These are phyloP conservation scores for Brevimyrus niger DNA, from an alignment of 2,113 vertebrate genomes.

Conservation along the genomic window DNA sequence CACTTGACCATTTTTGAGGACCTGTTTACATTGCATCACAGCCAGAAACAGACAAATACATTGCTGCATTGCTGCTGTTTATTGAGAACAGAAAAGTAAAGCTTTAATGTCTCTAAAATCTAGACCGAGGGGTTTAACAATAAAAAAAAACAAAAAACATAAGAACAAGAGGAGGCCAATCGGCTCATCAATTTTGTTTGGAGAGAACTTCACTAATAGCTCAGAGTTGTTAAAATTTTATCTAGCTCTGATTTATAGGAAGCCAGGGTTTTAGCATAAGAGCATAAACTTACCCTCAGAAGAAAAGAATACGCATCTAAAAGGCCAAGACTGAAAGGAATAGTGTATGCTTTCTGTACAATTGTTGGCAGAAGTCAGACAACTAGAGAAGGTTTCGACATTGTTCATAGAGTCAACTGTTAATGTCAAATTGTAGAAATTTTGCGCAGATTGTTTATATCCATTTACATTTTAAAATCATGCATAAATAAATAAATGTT, in stretches of 20 bases:
- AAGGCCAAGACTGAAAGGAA: too few species aligned
- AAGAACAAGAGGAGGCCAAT: too few species aligned
- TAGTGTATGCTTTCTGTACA: too few species aligned
- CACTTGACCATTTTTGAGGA: background rate
- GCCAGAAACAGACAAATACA: background rate
- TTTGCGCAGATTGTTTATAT: background rate
- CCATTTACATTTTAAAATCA: background rate
- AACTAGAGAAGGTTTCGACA: background rate
- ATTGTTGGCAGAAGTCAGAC: too few species aligned
- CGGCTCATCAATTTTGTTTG: too few species aligned
- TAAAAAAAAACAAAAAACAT: background rate
- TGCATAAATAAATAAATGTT: background rate
- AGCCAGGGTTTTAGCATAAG: too few species aligned
- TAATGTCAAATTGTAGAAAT: background rate
- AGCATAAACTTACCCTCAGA: too few species aligned
- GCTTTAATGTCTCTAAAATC: constrained; percentile 65
- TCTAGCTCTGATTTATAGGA: too few species aligned
- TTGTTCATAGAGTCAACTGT: background rate
- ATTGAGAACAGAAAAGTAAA: constrained; percentile 54
- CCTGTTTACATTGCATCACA: background rate
- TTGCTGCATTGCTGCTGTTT: constrained; percentile 12
- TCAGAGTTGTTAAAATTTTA: too few species aligned
- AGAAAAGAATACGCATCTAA: too few species aligned
- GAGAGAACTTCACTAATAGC: too few species aligned
- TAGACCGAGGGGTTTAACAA: constrained; percentile 48